Percentiles rank a stretch among this genome's conserved stretches.
These are phyloP conservation scores for Brevimyrus niger DNA, from an alignment of 2,113 vertebrate species.

Conservation along the genomic window DNA sequence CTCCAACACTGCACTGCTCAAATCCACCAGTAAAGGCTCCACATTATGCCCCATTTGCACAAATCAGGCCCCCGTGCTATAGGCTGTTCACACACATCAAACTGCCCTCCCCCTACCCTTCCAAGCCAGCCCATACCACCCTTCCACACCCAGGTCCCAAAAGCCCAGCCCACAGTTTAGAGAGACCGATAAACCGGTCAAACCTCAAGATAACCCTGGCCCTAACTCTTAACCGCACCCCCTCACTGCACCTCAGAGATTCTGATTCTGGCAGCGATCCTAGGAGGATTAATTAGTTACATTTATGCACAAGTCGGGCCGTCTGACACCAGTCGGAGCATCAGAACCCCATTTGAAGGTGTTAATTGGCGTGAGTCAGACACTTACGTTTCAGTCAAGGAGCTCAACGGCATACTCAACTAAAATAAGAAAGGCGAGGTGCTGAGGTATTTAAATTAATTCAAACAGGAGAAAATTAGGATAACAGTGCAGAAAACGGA, in stretches of 20 bases:
- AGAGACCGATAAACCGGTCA: constrained; percentile 3
- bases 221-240: background rate
- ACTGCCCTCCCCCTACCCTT: background rate
- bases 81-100: background rate
- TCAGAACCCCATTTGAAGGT: constrained; percentile 70
- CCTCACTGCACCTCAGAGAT: background rate
- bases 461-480: constrained; percentile 18
- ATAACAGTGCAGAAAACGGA: background rate
- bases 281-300: constrained; percentile 49
- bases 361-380: constrained; percentile 78
- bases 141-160: background rate
- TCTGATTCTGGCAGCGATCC: constrained; percentile 59
- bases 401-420: constrained; percentile 43
- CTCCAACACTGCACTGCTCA: background rate
- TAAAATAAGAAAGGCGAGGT: constrained; percentile 23
- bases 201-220: background rate
- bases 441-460: constrained; percentile 27
- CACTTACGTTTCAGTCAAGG: constrained; percentile 73
- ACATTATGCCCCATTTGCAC: background rate
- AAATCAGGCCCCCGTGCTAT: background rate
- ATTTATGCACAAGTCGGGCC: constrained; percentile 24
- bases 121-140: background rate
- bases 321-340: constrained; percentile 24
- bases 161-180: background rate
- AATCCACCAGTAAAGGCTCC: background rate